These are phyloP conservation scores for Odontamblyopus lacepedii DNA, from an alignment of 2,797 vertebrate genomes.

Conservation along the genomic window DNA sequence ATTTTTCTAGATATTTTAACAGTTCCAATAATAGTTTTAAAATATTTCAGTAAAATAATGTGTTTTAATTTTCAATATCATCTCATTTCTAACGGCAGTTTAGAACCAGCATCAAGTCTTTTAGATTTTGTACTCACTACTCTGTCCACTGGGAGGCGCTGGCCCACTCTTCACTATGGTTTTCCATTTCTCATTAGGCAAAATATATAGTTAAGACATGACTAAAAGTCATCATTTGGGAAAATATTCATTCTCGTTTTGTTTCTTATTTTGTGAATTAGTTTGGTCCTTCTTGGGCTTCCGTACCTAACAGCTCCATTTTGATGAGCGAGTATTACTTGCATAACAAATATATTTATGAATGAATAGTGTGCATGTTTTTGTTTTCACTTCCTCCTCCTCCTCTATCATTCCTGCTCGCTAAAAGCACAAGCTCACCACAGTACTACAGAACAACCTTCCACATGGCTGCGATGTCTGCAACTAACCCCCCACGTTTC, in stretches of 20 bases:
- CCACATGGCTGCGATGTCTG: slow-evolving; percentile 44
- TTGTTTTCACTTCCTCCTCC: neutral
- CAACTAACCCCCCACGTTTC: slow-evolving; percentile 34
- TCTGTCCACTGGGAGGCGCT: no score
- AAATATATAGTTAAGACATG: no score
- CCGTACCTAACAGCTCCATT: slow-evolving; percentile 24
- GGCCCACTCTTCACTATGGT: no score
- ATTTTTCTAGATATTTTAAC: slow-evolving; percentile 1
- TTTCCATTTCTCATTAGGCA: no score
- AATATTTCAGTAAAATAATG: neutral
- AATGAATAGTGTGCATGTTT: slow-evolving; percentile 9
- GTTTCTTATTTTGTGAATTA: neutral
- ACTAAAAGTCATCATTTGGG: neutral
- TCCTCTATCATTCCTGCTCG: slow-evolving; percentile 36
- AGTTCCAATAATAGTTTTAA: neutral
- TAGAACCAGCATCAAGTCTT: neutral
- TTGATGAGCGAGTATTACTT: slow-evolving; percentile 48
- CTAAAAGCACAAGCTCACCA: slow-evolving; percentile 31
- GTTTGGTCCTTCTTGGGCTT: neutral
- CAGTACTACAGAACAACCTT: slow-evolving; percentile 41
- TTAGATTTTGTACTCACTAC: no score
- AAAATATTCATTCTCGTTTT: neutral
- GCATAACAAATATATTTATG: slow-evolving; percentile 33
- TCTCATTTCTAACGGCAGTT: neutral
- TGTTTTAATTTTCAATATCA: neutral